Conservation (phyloP, 2,888 invertebrate species). For the Invenusta paracnida region DNA sequence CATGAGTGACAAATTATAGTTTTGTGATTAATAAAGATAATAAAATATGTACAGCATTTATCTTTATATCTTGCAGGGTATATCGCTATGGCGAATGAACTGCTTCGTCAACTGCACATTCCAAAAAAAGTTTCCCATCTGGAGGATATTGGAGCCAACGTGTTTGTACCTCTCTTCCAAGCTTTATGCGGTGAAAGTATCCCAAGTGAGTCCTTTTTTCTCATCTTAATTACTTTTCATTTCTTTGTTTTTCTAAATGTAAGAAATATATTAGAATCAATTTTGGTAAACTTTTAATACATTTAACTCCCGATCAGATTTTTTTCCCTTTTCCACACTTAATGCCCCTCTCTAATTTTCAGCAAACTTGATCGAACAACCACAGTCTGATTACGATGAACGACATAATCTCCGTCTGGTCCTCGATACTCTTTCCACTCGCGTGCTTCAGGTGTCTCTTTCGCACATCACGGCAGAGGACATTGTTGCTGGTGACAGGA, state of each 20-base stretch:
- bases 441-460: conserved; percentile 57
- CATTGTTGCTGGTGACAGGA: conserved; percentile 51
- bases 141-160: conserved; percentile 52
- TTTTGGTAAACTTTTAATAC: no score
- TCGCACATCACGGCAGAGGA: conserved; percentile 57
- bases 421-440: conserved; percentile 56
- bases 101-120: conserved; percentile 54
- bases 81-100: conserved; percentile 50
- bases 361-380: conserved; percentile 50
- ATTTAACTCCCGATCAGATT: no score
- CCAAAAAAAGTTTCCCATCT: conserved; percentile 49
- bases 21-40: no score
- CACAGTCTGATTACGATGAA: conserved; percentile 54
- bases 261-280: no score
- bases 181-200: conserved; percentile 56
- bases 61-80: conserved; percentile 30
- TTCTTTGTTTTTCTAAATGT: no score
- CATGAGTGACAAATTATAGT: no score
- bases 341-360: no score
- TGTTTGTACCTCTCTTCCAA: conserved; percentile 57
- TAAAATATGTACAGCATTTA: neutral
- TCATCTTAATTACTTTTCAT: neutral
- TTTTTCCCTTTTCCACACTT: no score
- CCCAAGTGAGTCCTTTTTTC: conserved; percentile 48
- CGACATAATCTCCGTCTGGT: conserved; percentile 57